Base-by-base conservation (phyloP, 2,797 vertebrate genomes). In the Vespertilio murinus region DNA sequence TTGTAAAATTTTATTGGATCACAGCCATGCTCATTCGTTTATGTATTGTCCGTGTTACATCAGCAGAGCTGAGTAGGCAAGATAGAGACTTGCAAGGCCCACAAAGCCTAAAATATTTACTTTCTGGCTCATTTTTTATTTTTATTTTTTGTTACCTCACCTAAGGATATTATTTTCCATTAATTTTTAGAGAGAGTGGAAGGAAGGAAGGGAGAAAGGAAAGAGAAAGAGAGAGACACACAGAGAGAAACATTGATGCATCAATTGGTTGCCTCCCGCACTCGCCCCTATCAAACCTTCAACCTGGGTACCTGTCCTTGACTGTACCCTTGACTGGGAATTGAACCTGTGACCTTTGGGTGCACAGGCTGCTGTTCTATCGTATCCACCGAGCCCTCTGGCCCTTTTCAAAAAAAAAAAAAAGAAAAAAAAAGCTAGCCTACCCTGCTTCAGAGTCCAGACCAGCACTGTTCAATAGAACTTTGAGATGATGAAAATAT, bases 1-100 rank as follows among this genome's bases (percentile, higher is more conserved):
- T 94, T 95, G n/a, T 90, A 77, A 89, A 65, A 8, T 90, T 85
- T 90, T 93, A 45, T 86, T 86, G 70, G 74, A 88, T 71, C 25
- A 59, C 20, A 84, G 49, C 33, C 56, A 75, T 3, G 0, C 4
- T 79, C 12, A 7, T 52, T 94, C 1, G 10, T 74, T 91, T 89
- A 64, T 30, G 10, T 95, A 49, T 79, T 28, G 23, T 77, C 28
- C 92, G 3, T 12, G 6, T 80, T 88, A 59, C 13, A 67, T 42
- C 11, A 52, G 25, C 54, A 88, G 33, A 93, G 18, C 67, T 81
- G 75, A 83, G 25, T 92, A 88, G 86, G 89, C 40, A 83, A n/a
- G 40, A 80, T 90, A 0, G 45, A 71, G 42, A 93, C 40, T 85
- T 82, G 18, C 8, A 40, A 93, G 47, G 13, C 42, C 33, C 10